Conservation (phyloP, 1,140 invertebrate genomes). For the Harlomillsia oculata region DNA sequence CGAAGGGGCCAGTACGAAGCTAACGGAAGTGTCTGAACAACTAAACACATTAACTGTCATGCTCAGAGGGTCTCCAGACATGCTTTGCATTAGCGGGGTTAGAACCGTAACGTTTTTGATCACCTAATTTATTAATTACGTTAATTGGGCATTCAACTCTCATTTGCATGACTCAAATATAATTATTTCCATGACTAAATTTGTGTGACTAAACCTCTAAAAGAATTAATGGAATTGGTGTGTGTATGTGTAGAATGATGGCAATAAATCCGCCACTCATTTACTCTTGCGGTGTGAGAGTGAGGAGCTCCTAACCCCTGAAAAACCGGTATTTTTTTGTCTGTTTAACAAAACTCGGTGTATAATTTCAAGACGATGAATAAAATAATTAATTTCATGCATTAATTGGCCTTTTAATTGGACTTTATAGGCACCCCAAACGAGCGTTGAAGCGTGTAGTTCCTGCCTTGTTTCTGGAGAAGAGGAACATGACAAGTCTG, state of each 20-base stretch:
- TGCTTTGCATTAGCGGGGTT: slow-evolving; percentile 16
- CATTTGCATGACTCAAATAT: neutral
- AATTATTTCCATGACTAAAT: slow-evolving; percentile 5
- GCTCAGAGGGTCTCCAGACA: slow-evolving; percentile 12
- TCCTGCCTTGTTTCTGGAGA: too few species aligned
- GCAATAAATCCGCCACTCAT: slow-evolving; percentile 11
- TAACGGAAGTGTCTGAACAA: slow-evolving; percentile 28
- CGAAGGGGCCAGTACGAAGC: slow-evolving; percentile 15
- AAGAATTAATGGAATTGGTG: neutral
- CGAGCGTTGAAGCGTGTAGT: too few species aligned
- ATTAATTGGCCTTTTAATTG: too few species aligned
- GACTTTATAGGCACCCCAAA: too few species aligned
- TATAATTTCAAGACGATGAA: too few species aligned
- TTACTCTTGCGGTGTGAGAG: slow-evolving; percentile 30
- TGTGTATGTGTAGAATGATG: slow-evolving; percentile 19
- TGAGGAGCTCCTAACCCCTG: slow-evolving; percentile 24
- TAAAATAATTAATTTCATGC: too few species aligned
- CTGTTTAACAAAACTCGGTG: too few species aligned
- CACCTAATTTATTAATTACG: neutral
- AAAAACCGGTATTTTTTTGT: too few species aligned
- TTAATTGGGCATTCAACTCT: neutral
- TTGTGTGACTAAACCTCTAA: neutral
- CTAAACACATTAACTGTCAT: slow-evolving; percentile 27
- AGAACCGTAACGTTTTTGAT: slow-evolving; percentile 3
- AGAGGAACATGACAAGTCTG: slow-evolving; percentile 8